Conservation (phyloP, 2,888 invertebrate genomes). For the Amiota communis region DNA sequence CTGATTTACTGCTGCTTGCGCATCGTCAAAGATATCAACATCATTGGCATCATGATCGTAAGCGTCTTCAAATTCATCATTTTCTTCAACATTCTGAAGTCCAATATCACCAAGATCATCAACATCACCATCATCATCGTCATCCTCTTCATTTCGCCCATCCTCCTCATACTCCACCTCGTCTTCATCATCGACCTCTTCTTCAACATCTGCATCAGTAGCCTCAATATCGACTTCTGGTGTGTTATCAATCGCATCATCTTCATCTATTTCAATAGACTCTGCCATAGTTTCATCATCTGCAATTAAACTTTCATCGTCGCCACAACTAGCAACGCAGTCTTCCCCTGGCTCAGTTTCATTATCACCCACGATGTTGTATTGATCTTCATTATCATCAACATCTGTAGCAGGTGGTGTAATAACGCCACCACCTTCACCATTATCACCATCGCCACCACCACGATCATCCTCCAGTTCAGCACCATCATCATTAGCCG, state of each 20-base stretch:
- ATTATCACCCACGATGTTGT: constrained; percentile 29
- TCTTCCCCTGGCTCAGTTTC: constrained; percentile 37
- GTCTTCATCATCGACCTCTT: constrained; percentile 44
- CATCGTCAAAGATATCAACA: constrained; percentile 13
- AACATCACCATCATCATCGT: no score
- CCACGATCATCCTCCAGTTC: constrained; percentile 26
- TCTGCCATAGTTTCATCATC: constrained; percentile 62
- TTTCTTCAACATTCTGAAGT: constrained; percentile 19
- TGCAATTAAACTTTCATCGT: constrained; percentile 40
- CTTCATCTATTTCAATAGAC: constrained; percentile 56
- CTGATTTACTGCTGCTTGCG: constrained; percentile 25
- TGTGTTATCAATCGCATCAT: constrained; percentile 43
- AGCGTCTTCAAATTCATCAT: constrained; percentile 58
- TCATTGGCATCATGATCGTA: constrained; percentile 50
- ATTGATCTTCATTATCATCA: constrained; percentile 50
- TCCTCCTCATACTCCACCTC: constrained; percentile 39
- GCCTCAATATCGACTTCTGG: constrained; percentile 52
- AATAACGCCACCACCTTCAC: constrained; percentile 49
- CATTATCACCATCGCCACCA: constrained; percentile 41
- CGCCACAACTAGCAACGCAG: constrained; percentile 51
- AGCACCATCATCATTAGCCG: not conserved
- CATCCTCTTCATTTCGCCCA: constrained; percentile 32
- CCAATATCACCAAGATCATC: no score
- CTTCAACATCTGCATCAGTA: constrained; percentile 58
- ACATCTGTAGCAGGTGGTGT: constrained; percentile 57